A percentile compares a stretch with the other conserved stretches of the same genome.
Conservation (phyloP, 2,113 vertebrate genomes). For the Syrrhaptes paradoxus region DNA sequence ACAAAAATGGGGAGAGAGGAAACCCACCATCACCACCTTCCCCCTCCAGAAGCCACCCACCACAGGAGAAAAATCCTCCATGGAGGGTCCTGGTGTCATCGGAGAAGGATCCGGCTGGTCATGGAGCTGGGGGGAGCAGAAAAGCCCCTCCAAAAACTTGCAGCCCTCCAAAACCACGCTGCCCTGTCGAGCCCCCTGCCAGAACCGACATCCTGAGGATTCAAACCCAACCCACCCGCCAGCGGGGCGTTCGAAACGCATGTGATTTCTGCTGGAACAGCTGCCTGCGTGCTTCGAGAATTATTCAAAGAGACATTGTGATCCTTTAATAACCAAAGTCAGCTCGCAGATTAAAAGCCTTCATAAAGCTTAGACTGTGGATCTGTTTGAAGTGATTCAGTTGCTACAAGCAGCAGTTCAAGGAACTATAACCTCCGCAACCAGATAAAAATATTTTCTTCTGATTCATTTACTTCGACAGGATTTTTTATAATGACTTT, state of each 20-base stretch:
- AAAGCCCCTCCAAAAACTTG: neutral
- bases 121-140: neutral
- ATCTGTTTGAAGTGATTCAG: neutral
- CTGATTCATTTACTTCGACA: neutral
- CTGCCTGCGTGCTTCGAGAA: neutral
- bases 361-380: neutral
- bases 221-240: neutral
- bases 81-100: fast-evolving
- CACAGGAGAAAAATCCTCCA: neutral
- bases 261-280: neutral
- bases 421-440: neutral
- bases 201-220: neutral
- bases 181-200: neutral
- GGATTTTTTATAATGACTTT: neutral
- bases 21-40: neutral
- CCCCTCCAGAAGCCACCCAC: neutral
- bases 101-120: neutral
- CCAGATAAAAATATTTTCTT: neutral
- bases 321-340: neutral
- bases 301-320: neutral
- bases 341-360: neutral
- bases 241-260: neutral
- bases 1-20: neutral
- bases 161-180: neutral
- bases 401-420: neutral